A percentile compares a stretch with the other conserved stretches of the same genome.
Conservation (phyloP, 2,113 vertebrate genomes). For the Naja naja region DNA sequence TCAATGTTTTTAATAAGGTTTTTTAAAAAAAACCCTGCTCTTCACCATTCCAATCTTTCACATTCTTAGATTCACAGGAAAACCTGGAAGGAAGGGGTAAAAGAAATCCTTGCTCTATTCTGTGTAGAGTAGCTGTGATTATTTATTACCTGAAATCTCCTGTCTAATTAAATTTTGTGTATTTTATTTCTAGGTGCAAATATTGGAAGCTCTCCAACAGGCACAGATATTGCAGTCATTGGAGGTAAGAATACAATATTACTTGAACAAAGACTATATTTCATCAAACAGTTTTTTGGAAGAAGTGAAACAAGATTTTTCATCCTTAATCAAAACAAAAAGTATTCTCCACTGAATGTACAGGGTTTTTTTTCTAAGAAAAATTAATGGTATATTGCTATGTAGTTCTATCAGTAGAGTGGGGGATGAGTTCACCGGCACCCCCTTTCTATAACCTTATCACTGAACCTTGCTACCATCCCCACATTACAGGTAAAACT, state of each 20-base stretch:
- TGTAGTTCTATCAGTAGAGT: neutral
- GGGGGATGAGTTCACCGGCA: neutral
- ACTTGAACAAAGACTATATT: neutral
- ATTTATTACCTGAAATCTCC: constrained; percentile 24
- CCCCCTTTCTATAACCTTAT: too few species aligned
- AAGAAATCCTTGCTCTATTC: constrained; percentile 1
- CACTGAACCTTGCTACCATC: neutral
- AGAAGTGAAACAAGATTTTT: neutral
- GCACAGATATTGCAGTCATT: constrained; percentile 64
- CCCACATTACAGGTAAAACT: too few species aligned
- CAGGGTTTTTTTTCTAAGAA: constrained; percentile 15
- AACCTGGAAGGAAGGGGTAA: constrained; percentile 14
- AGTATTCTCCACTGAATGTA: neutral
- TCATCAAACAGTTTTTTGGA: constrained; percentile 19
- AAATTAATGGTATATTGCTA: neutral
- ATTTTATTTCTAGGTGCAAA: constrained; percentile 61
- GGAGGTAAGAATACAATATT: constrained; percentile 57
- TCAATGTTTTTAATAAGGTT: constrained; percentile 16
- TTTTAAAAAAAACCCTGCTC: constrained; percentile 15
- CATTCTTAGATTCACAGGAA: constrained; percentile 22
- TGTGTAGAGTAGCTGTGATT: constrained; percentile 12
- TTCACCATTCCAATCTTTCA: constrained; percentile 17
- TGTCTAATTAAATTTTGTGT: constrained; percentile 41
- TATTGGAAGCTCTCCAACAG: constrained; percentile 42
- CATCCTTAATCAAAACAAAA: neutral